A percentile compares a stretch with the other conserved stretches of the same genome.
Conservation (phyloP, 1,140 invertebrate species). For the Babylonia areolata region DNA sequence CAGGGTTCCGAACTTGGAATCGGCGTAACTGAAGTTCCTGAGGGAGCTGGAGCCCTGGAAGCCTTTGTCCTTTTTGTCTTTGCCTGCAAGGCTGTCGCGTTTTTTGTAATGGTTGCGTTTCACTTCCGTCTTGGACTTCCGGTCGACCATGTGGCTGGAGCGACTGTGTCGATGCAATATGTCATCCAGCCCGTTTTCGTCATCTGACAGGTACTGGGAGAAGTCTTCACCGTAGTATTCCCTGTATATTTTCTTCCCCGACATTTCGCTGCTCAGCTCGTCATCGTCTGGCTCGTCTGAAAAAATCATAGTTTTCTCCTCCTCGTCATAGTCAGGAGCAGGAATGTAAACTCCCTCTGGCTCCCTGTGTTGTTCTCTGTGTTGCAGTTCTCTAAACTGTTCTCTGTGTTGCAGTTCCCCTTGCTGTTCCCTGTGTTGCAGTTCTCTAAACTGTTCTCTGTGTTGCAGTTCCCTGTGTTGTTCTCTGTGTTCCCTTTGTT, state of each 20-base stretch:
- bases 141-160: not conserved
- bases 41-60: slow-evolving; percentile 26
- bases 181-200: not conserved
- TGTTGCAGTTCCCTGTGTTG: not conserved
- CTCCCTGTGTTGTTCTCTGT: not conserved
- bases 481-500: not conserved
- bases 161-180: not conserved
- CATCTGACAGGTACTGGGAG: slow-evolving; percentile 45
- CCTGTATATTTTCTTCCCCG: slow-evolving; percentile 27
- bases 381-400: too few relatives aligned
- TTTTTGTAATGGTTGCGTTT: slow-evolving; percentile 33
- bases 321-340: slow-evolving; percentile 50
- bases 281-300: slow-evolving; percentile 31
- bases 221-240: slow-evolving; percentile 49
- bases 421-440: too few relatives aligned
- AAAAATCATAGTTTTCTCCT: slow-evolving; percentile 44
- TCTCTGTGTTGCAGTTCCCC: not conserved
- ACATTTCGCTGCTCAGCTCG: not conserved
- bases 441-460: too few relatives aligned
- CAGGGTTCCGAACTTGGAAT: slow-evolving; percentile 48
- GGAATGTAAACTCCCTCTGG: slow-evolving; percentile 41
- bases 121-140: slow-evolving; percentile 29
- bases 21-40: slow-evolving; percentile 48
- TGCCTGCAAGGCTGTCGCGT: not conserved
- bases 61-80: not conserved